Base-by-base conservation (phyloP, 2,888 invertebrate genomes). In the Gonocerus acuteangulatus region DNA sequence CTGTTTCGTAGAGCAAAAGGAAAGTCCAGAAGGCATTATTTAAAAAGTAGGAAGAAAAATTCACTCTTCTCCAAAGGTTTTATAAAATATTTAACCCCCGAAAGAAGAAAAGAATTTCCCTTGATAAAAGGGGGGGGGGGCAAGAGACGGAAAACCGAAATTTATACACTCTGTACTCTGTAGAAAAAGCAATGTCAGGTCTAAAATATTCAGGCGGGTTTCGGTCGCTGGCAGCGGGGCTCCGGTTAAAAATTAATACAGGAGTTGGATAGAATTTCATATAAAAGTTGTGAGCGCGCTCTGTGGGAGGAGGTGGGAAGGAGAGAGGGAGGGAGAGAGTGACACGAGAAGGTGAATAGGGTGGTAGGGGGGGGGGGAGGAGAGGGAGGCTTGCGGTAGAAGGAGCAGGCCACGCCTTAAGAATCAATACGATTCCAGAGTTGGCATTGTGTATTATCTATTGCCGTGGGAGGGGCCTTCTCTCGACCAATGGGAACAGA, bases 341-440 rank as follows among this genome's bases (percentile, higher is more conserved):
- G 61, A 32, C 60, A 47, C 23, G 32, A 45, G 42, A 34, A 59
- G 60, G 51, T 32, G 56, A 48, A 56, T 36, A 49, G 42, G 56
- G 54, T 48, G 60, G 61, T 47, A 52, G 47, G 48, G 49, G 59
- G 59, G 59, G 62, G 48, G 49, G 57, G 49, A 49, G 51, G 57
- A 49, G 51, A 27, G 42, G 36, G 45, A 23, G 44, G 49, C 32
- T 13, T 32, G 48, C 27, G 59, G 52, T 39, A 36, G 56, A 58
- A 52, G 54, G 51, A 44, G 51, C n/a, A 47, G 60, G 64, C 64
- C 64, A 64, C 64, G 64, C 64, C 64, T 64, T 64, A 64, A 64
- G 64, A 64, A 64, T 64, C 64, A 64, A 64, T 64, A 64, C 64
- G 51, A 64, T 64, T 64, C 59, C 62, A 54, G 59, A 52, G 59